Percentiles rank a stretch among this genome's conserved stretches.
Conservation (phyloP, 2,797 vertebrate genomes). For the Amblyraja radiata region DNA sequence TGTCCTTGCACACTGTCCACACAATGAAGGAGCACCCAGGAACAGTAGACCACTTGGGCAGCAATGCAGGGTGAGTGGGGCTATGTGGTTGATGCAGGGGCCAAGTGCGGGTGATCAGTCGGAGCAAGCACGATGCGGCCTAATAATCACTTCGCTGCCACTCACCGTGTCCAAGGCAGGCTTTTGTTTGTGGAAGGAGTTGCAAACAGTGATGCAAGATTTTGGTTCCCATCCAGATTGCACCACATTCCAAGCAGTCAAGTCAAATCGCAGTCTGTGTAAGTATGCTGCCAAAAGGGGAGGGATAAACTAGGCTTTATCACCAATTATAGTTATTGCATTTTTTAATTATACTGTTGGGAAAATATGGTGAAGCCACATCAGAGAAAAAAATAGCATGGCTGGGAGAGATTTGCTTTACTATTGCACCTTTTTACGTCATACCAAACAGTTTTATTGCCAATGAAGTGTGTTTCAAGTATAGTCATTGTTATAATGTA, state of each 20-base stretch:
- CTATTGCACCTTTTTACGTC: no score
- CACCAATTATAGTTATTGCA: background rate
- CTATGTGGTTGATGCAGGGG: no score
- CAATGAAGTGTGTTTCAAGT: no score
- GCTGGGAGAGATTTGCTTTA: background rate
- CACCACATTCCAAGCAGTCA: background rate
- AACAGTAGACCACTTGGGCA: no score
- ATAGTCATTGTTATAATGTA: no score
- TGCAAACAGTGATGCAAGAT: background rate
- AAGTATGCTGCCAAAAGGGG: background rate
- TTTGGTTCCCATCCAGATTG: slow-evolving; percentile 7
- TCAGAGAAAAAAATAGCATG: background rate
- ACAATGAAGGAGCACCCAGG: no score
- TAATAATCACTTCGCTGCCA: background rate
- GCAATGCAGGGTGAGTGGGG: no score
- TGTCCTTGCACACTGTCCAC: no score
- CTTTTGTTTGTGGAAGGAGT: background rate
- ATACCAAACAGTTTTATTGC: no score
- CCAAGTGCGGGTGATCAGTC: no score
- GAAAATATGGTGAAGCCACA: background rate
- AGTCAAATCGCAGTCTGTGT: background rate
- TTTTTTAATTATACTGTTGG: background rate
- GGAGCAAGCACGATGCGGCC: no score
- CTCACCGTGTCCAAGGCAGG: background rate
- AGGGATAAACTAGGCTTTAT: background rate